Percentiles rank a stretch among this genome's conserved stretches.
These are phyloP conservation scores for Hafferia zeledoni DNA, from an alignment of 2,797 vertebrate genomes.

Conservation along the genomic window DNA sequence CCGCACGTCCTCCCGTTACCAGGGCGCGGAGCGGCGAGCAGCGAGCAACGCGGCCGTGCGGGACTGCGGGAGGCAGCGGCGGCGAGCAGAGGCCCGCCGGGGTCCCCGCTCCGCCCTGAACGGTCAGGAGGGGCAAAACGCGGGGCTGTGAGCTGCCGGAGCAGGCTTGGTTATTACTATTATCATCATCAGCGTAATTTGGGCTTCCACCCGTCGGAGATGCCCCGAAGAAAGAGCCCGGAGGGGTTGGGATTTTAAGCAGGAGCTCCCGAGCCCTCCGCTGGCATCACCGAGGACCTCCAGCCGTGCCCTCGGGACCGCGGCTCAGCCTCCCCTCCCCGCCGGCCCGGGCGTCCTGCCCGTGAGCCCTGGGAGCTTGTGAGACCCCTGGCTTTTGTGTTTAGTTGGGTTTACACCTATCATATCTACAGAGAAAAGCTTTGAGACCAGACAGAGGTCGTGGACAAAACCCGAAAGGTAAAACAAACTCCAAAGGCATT, in stretches of 20 bases:
- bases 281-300: neutral
- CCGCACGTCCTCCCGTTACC: constrained; percentile 26
- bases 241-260: neutral
- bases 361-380: rapidly evolving
- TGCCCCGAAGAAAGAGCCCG: neutral
- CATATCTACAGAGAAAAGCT: neutral
- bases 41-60: neutral
- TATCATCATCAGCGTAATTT: rapidly evolving
- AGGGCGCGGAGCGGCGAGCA: neutral
- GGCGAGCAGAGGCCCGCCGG: neutral
- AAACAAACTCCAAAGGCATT: neutral
- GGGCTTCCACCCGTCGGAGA: neutral
- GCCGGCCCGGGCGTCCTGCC: neutral
- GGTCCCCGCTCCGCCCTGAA: neutral
- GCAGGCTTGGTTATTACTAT: neutral
- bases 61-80: neutral
- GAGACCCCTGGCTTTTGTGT: no score
- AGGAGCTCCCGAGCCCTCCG: neutral
- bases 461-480: neutral
- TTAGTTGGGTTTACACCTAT: neutral
- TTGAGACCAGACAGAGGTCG: neutral
- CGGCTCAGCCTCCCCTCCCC: neutral
- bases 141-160: neutral
- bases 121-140: neutral
- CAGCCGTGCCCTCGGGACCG: neutral